Base-by-base conservation (phyloP, 2,888 invertebrate species). In the Euclidia mi region DNA sequence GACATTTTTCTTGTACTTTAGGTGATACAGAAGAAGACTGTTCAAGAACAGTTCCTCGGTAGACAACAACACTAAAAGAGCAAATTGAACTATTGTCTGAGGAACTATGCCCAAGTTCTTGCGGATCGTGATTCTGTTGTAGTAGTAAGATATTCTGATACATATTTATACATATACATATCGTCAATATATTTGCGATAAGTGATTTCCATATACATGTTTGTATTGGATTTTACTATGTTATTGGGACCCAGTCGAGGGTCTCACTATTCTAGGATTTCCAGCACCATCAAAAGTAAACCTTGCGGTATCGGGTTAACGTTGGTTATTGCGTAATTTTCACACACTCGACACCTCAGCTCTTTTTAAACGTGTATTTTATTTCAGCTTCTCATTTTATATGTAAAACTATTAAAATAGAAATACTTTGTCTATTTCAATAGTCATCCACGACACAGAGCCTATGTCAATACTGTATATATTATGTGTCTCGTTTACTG, bases 81-180 rank as follows among this genome's bases (percentile, higher is more conserved):
- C 9, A 20, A 40, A 25, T 34, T 7, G 11, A 40, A 14, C 7
- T 14, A 37, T 14, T 55, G 40, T 57, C 49, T 45, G 32, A n/a
- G 37, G 11, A 49, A 71, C 51, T 46, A 41, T 17, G 12, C 3
- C 34, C 20, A 41, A 56, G 43, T 51, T 51, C 50, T 18, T 42
- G 3, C 15, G 6, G 15, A 40, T 32, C 42, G 46, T 38, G 47
- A 41, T 57, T 50, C 48, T 31, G 37, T 11, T 43, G 12, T 32
- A 28, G 42, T 46, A 32, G 37, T 37, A 49, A 37, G 42, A 44
- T 18, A 45, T 48, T 38, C 53, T 32, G 28, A 46, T 66, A 59
- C 20, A 71, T 69, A 66, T 71, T 66, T 66, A 51, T 59, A 15
- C 17, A 20, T 41, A 28, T 32, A 35, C 48, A 59, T 28, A 45